A percentile compares a stretch with the other conserved stretches of the same genome.
These are phyloP conservation scores for Ellobium chinense DNA, from an alignment of 2,888 invertebrate genomes.

Conservation along the genomic window DNA sequence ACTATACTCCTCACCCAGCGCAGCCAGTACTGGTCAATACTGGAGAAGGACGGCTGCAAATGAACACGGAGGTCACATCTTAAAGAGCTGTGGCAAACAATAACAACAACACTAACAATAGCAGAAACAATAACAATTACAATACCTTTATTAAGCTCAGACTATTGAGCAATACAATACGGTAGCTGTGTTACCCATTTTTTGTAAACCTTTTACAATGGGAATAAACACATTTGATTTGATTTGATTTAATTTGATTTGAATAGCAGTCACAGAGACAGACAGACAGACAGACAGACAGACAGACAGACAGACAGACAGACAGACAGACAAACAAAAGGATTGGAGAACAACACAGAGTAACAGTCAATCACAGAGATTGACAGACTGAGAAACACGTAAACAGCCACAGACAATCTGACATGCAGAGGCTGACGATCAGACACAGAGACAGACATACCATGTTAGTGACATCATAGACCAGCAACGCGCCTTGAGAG, in stretches of 20 bases:
- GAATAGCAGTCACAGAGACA: neutral
- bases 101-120: neutral
- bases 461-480: conserved; percentile 25
- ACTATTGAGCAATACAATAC: too few relatives aligned
- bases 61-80: neutral
- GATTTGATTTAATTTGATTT: too few relatives aligned
- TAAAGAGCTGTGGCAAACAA: neutral
- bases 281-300: neutral
- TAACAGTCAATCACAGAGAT: neutral
- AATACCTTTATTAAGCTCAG: too few relatives aligned
- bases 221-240: too few relatives aligned
- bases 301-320: neutral
- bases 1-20: conserved; percentile 20
- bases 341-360: neutral
- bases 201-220: too few relatives aligned
- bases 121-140: neutral
- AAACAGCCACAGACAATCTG: conserved; percentile 7
- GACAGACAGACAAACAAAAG: neutral
- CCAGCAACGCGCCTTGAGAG: conserved; percentile 16
- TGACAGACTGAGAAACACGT: neutral
- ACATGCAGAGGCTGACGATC: neutral
- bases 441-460: conserved; percentile 11
- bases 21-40: conserved; percentile 32
- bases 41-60: conserved; percentile 13
- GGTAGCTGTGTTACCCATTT: too few relatives aligned